Conservation (phyloP, 2,797 vertebrate genomes). For the Gephyroberyx darwinii region DNA sequence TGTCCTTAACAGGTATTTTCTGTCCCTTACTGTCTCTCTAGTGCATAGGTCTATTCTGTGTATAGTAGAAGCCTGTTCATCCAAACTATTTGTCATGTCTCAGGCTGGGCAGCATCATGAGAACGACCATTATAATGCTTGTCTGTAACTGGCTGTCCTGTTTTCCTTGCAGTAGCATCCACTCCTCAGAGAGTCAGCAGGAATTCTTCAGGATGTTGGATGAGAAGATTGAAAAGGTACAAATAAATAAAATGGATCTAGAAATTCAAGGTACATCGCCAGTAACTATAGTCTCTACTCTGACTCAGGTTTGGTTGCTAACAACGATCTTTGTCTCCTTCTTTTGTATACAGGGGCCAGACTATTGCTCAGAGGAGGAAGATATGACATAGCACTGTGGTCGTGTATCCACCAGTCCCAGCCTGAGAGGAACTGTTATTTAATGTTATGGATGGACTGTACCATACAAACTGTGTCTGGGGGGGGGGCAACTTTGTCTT, state of each 20-base stretch:
- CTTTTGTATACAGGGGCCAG: conserved; percentile 85
- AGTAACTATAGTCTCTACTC: not conserved
- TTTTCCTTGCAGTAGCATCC: conserved; percentile 86
- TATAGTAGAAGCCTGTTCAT: not conserved
- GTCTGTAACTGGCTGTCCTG: conserved; percentile 6
- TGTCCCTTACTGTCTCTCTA: too few relatives aligned
- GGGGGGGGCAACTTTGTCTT: conserved; percentile 9
- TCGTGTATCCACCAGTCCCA: conserved; percentile 31
- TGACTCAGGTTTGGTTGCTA: not conserved
- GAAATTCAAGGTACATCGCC: too few relatives aligned
- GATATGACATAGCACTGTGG: conserved; percentile 77
- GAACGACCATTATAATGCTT: too few relatives aligned
- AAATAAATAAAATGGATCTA: too few relatives aligned
- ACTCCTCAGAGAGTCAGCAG: conserved; percentile 98
- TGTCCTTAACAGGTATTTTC: not conserved
- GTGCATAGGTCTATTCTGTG: not conserved
- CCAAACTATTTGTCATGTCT: not conserved
- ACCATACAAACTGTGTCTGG: conserved; percentile 25
- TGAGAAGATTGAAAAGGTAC: conserved; percentile 98
- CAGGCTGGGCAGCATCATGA: not conserved
- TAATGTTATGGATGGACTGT: conserved; percentile 26
- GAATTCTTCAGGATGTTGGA: conserved; percentile 99
- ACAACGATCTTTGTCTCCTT: not conserved
- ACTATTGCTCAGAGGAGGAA: conserved; percentile 98
- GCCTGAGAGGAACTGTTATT: conserved; percentile 26